Conservation (phyloP, 1,140 invertebrate species). For the Ctenoplectra terminalis region DNA sequence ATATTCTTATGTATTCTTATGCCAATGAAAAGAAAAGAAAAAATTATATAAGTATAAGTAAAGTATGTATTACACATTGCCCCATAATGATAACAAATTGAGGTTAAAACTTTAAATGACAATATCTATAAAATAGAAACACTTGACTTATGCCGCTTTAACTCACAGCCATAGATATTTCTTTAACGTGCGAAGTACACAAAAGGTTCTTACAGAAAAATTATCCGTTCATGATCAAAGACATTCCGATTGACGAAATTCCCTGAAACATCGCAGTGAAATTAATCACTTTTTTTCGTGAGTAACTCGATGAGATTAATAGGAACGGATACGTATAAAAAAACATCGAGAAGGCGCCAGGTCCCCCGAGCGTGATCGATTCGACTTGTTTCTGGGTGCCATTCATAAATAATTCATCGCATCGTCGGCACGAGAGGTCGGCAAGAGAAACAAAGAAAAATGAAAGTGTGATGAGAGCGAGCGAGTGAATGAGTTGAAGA, state of each 20-base stretch:
- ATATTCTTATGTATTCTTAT: too few species aligned
- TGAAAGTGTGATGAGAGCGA: conserved; percentile 17
- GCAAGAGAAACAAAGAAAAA: conserved; percentile 7
- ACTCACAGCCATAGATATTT: too few species aligned
- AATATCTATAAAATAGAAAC: too few species aligned
- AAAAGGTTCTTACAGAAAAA: neutral
- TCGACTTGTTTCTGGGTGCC: conserved; percentile 62
- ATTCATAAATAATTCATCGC: conserved; percentile 75
- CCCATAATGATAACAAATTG: too few species aligned
- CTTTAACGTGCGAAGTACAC: too few species aligned
- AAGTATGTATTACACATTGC: too few species aligned
- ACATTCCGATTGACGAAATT: neutral
- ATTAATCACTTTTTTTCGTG: conserved; percentile 47
- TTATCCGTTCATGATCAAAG: neutral
- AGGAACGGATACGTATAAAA: conserved; percentile 57
- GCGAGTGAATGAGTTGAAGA: conserved; percentile 4
- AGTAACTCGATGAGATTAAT: conserved; percentile 55
- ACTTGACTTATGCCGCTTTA: too few species aligned
- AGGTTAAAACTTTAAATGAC: too few species aligned
- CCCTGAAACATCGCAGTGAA: neutral
- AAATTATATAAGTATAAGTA: too few species aligned
- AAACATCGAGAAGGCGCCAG: conserved; percentile 42
- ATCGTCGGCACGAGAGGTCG: conserved; percentile 31
- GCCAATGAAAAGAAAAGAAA: too few species aligned
- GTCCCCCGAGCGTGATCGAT: conserved; percentile 58